Evolutionary conservation across 2,797 vertebrate species (phyloP).

Genomic region (Micromesistius poutassou): DNA sequence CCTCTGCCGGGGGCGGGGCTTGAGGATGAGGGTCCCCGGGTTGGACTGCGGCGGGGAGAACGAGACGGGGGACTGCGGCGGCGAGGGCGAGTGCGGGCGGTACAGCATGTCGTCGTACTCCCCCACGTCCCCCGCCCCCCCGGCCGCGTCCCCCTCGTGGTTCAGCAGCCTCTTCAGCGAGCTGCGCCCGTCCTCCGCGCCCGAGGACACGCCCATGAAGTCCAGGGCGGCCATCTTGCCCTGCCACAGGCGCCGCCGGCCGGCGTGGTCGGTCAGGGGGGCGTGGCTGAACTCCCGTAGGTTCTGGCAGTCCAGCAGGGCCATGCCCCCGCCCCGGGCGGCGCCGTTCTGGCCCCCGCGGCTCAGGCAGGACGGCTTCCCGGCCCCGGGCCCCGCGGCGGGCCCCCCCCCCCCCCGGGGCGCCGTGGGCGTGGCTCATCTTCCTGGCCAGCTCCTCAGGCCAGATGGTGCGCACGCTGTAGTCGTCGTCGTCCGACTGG

Average conservation of each 20-base stretch:
- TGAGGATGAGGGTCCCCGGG: slow-evolving; percentile 70
- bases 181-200: slow-evolving; percentile 59
- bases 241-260: slow-evolving; percentile 75
- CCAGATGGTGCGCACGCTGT: slow-evolving; percentile 83
- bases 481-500: slow-evolving; percentile 77
- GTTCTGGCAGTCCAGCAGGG: slow-evolving; percentile 74
- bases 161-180: slow-evolving; percentile 76
- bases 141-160: slow-evolving; percentile 57
- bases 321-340: slow-evolving; percentile 57
- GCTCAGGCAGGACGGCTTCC: slow-evolving; percentile 43
- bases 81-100: slow-evolving; percentile 62
- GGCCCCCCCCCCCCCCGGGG: slow-evolving; percentile 63
- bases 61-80: slow-evolving; percentile 69
- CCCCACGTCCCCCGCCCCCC: slow-evolving; percentile 58
- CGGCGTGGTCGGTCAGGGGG: slow-evolving; percentile 69
- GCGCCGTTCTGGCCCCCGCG: slow-evolving; percentile 60
- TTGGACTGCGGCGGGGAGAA: slow-evolving; percentile 75
- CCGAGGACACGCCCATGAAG: slow-evolving; percentile 67
- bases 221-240: slow-evolving; percentile 79
- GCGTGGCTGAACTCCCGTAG: slow-evolving; percentile 71
- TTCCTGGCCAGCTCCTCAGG: slow-evolving; percentile 81
- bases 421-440: slow-evolving; percentile 75
- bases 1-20: slow-evolving; percentile 73
- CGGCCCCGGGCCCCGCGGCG: slow-evolving; percentile 49
- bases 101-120: slow-evolving; percentile 60